Evolutionary conservation across 2,113 vertebrate genomes (phyloP), one percentile per base, ranked within the genome.

Genomic region (Fregata magnificens): DNA sequence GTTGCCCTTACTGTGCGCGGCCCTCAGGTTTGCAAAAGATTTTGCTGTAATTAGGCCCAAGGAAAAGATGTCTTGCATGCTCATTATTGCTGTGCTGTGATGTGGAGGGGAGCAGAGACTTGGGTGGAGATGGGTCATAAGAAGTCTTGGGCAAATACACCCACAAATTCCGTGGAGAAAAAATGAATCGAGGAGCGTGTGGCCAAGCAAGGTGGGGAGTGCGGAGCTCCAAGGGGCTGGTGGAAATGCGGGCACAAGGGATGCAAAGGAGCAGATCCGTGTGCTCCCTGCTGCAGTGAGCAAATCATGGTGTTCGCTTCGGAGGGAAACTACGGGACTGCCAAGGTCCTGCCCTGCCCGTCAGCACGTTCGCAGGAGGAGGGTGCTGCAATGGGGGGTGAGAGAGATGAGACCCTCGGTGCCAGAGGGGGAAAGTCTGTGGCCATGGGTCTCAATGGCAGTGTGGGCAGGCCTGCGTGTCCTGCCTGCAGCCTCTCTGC

Each of bases 361-460:
- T 40, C 25, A 5, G 65, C 4, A 1, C 9, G 2, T 72, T 32
- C 0, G 0, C 73, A 72, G 58, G 73, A 55, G 2, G 21, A 42
- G 42, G 31, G 11, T 18, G 40, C 26, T 62, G 42, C 6, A 0
- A 1, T 29, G n/a, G 9, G 44, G 7, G 1, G 5, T 11, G 25
- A 65, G 71, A 32, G 62, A 49, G 44, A 13, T 0, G 2, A 72
- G n/a, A 36, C 52, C 34, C 25, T 53, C 26, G 1, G 73, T 42
- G 47, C 59, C 17, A 19, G 47, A 53, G 66, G 11, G 11, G 18
- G 12, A 10, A 49, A 6, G n/a, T 28, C 82, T 32, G 47, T 42
- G 63, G 20, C 61, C 0, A 0, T 49, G 69, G 61, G 12, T 55
- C 53, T 49, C 4, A 2, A 3, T 0, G 8, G 38, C 52, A 74